Base-by-base conservation (phyloP, 2,888 invertebrate species). In the Acronicta leporina region DNA sequence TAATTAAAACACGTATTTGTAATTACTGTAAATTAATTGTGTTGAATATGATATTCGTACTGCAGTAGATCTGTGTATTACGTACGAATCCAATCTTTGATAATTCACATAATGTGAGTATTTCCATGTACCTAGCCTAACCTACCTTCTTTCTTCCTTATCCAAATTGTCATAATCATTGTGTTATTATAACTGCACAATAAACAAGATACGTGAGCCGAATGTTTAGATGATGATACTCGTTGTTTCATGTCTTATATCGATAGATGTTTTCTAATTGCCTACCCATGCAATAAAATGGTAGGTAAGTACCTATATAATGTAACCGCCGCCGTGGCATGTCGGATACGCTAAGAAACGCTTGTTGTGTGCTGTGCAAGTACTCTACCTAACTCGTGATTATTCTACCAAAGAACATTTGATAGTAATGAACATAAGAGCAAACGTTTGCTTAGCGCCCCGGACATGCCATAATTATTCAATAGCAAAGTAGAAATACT, bases 51-150 rank as follows among this genome's bases (percentile, higher is more conserved):
- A 90, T 92, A 87, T 91, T 88, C 87, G 89, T 92, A 92, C 90
- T 86, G 88, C 90, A 90, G 92, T 94, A 93, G 93, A 93, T 91
- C 92, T 92, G 92, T 93, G 92, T 92, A 87, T 87, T 84, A 85
- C 70, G 81, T 87, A 85, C 86, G 82, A 83, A 86, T 82, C 87
- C 88, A 88, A 90, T 87, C 87, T 90, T 89, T 88, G 85, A 85
- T 90, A 88, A 88, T 87, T 90, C 84, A 80, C 83, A 83, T 82
- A 77, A 71, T 70, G 77, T 82, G 79, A 73, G 75, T 79, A 83
- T 77, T 81, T 80, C 77, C 78, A 80, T 84, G 77, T 87, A 84
- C 82, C n/a, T n/a, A n/a, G n/a, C n/a, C n/a, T n/a, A n/a, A n/a
- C n/a, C 82, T 79, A 75, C 79, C 82, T 20, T 20, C 20, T 20